A percentile compares a stretch with the other conserved stretches of the same genome.
These are phyloP conservation scores for Geotrupes spiniger DNA, from an alignment of 2,888 invertebrate species.

Conservation along the genomic window DNA sequence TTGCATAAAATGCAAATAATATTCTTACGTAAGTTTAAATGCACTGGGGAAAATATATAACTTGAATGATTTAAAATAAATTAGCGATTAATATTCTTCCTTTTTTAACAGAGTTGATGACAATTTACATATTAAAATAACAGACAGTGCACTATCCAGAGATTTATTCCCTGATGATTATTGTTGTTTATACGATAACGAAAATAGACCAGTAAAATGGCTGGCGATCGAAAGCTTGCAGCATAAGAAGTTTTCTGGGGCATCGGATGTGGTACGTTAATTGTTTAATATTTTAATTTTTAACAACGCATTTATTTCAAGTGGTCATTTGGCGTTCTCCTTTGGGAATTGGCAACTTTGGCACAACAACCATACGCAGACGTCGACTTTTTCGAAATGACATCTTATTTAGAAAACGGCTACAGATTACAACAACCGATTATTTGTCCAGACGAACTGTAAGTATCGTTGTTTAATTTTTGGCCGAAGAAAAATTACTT, in stretches of 20 bases:
- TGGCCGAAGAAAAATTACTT: slow-evolving; percentile 22
- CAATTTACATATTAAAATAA: slow-evolving; percentile 82
- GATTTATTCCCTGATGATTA: slow-evolving; percentile 96
- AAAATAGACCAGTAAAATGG: slow-evolving; percentile 97
- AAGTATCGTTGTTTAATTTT: slow-evolving; percentile 50
- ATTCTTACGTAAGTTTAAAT: too few species aligned
- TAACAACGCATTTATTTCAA: too few species aligned
- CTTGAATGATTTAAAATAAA: too few species aligned
- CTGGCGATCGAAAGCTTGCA: slow-evolving; percentile 86
- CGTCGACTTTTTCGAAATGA: slow-evolving; percentile 96
- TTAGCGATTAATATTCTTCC: too few species aligned
- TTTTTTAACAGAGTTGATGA: slow-evolving; percentile 69
- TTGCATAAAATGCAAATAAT: too few species aligned
- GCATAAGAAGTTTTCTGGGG: slow-evolving; percentile 80
- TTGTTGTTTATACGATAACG: slow-evolving; percentile 94
- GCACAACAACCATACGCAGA: slow-evolving; percentile 95
- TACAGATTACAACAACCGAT: slow-evolving; percentile 93
- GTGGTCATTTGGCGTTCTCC: slow-evolving; percentile 93
- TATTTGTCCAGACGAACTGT: slow-evolving; percentile 97
- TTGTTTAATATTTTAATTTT: too few species aligned
- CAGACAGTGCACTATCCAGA: slow-evolving; percentile 88
- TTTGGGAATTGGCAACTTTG: slow-evolving; percentile 95
- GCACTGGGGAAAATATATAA: too few species aligned
- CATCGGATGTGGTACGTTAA: slow-evolving; percentile 69
- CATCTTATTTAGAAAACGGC: slow-evolving; percentile 86